These are phyloP conservation scores for Papilio gigon DNA, from an alignment of 2,888 invertebrate genomes.

Conservation along the genomic window DNA sequence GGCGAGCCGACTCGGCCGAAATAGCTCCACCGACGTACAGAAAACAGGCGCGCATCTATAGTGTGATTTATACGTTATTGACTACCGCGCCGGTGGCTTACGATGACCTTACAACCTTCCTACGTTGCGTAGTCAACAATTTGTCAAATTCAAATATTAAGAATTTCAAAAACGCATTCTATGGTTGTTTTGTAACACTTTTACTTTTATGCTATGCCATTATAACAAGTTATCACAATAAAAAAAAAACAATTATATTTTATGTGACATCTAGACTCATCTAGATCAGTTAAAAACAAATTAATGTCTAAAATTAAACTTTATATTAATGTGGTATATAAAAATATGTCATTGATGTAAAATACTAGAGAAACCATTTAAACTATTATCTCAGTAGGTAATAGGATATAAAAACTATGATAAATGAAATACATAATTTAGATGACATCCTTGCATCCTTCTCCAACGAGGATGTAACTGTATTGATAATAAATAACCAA, in stretches of 20 bases:
- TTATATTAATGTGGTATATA: too few species aligned
- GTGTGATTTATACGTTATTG: conserved; percentile 76
- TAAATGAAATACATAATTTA: not conserved
- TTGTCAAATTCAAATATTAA: conserved; percentile 54
- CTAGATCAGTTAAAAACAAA: too few species aligned
- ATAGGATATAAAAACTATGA: too few species aligned
- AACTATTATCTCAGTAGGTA: too few species aligned
- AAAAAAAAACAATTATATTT: too few species aligned
- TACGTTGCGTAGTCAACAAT: conserved; percentile 51
- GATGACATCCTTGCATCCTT: not conserved
- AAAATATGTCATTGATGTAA: too few species aligned
- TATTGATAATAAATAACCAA: conserved; percentile 19
- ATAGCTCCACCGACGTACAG: conserved; percentile 76
- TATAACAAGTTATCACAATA: not conserved
- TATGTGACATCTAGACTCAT: too few species aligned
- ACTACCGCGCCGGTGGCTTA: conserved; percentile 69
- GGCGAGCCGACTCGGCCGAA: conserved; percentile 61
- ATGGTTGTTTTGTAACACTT: not conserved
- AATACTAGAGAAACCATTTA: not conserved
- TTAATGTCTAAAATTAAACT: too few species aligned
- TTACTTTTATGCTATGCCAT: not conserved
- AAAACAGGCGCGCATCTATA: conserved; percentile 76
- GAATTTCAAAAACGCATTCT: conserved; percentile 49
- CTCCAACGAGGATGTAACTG: conserved; percentile 1
- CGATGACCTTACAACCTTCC: conserved; percentile 58